Base-by-base conservation (phyloP, 2,797 vertebrate species). In the Streptopelia turtur region DNA sequence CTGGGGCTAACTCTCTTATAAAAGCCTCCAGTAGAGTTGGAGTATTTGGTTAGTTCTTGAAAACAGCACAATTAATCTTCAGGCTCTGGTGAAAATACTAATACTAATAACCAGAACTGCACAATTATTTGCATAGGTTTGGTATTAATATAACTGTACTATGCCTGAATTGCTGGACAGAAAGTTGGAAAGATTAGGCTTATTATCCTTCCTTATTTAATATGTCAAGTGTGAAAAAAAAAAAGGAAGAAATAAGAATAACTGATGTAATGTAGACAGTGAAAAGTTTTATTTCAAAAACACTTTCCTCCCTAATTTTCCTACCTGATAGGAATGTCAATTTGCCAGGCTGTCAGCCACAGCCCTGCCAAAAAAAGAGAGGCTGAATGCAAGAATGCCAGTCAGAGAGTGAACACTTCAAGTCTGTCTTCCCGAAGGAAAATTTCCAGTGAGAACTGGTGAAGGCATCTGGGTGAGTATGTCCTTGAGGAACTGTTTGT, bases 41-140 rank as follows among this genome's bases (percentile, higher is more conserved):
- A 91, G 37, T 72, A 74, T 7, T 93, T 93, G 68, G 39, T 60
- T 89, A 75, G 64, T 71, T 93, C 64, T 41, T 95, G 80, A 92
- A 96, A 93, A 56, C 60, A 95, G 70, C 24, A 76, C 20, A 81
- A 61, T 39, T 69, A 24, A 88, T 78, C 90, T 95, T 91, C 76
- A 93, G 68, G 50, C 59, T 92, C 66, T 74, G 22, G 52, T 85
- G 87, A 92, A 95, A 93, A 80, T 45, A 66, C 28, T 81, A 93
- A 80, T 45, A 66, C 28, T 79, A 94, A 90, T 81, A 89, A 88
- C 49, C 30, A 82, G 50, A 80, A 65, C 9, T 27, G 17, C 39
- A 75, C 4, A 39, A 22, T 41, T 90, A 61, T 30, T 87, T 39
- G 10, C 11, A 20, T 39, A 53, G 11, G 25, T 88, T 91, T 78